A percentile compares a stretch with the other conserved stretches of the same genome.
These are phyloP conservation scores for Apodemia duryi DNA, from an alignment of 2,888 invertebrate species.

Conservation along the genomic window DNA sequence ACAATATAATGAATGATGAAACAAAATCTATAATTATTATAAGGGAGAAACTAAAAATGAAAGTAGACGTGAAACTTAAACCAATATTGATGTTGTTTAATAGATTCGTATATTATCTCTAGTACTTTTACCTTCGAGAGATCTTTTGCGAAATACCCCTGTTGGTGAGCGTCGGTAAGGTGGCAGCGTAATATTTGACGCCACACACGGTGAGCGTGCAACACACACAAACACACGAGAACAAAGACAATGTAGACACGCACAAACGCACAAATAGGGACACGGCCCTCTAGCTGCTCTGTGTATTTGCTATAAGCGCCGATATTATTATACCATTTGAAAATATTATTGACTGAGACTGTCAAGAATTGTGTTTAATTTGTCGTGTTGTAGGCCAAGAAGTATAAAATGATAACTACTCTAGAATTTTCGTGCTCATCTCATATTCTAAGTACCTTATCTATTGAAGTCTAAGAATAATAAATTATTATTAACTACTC, in stretches of 20 bases:
- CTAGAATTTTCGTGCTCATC: constrained; percentile 14
- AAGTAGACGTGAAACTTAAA: constrained; percentile 58
- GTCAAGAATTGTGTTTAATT: constrained; percentile 5
- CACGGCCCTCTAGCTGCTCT: constrained; percentile 62
- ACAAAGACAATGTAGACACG: constrained; percentile 80
- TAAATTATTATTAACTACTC: constrained; percentile 9
- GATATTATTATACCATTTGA: constrained; percentile 29
- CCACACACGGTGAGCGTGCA: constrained; percentile 80
- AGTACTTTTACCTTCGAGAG: constrained; percentile 94
- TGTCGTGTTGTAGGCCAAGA: constrained; percentile 12
- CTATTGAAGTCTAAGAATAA: constrained; percentile 1
- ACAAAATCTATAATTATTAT: constrained; percentile 45
- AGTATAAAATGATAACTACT: constrained; percentile 12
- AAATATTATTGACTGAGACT: constrained; percentile 24
- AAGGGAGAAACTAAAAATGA: constrained; percentile 46
- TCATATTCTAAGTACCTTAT: constrained; percentile 16
- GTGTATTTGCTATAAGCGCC: constrained; percentile 76
- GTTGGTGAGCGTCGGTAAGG: constrained; percentile 73
- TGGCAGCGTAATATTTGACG: constrained; percentile 74
- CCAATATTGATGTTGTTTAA: constrained; percentile 60
- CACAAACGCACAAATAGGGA: constrained; percentile 76
- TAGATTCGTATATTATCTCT: constrained; percentile 63
- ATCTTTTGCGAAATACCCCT: constrained; percentile 98
- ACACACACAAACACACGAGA: constrained; percentile 80
- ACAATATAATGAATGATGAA: constrained; percentile 54